Percentiles rank a stretch among this genome's conserved stretches.
Conservation (phyloP, 2,797 vertebrate genomes). For the Cuniculus paca region DNA sequence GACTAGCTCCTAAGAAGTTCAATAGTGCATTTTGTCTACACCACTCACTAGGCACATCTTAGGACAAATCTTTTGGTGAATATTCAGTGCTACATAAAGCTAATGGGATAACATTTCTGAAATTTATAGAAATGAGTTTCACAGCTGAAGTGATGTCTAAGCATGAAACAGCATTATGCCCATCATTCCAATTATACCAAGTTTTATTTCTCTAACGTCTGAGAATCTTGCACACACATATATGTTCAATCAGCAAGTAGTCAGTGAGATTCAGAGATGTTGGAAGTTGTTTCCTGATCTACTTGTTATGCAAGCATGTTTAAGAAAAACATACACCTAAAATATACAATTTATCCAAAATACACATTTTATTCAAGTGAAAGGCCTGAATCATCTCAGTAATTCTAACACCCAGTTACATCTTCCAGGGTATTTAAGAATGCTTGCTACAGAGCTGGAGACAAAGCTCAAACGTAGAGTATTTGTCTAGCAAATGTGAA, state of each 20-base stretch:
- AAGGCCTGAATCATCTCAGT: not conserved
- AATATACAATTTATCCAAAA: not conserved
- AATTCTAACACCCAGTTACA: not conserved
- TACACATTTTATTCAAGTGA: not conserved
- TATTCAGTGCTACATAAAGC: not conserved
- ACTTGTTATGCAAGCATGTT: not conserved
- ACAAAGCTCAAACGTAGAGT: not conserved
- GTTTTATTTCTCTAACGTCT: not conserved
- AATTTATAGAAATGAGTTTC: not conserved
- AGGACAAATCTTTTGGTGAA: not conserved
- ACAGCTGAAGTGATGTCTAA: not conserved
- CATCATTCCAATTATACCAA: not conserved
- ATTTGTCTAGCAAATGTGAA: not conserved
- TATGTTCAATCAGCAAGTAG: not conserved
- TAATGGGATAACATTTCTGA: not conserved
- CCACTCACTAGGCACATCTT: not conserved
- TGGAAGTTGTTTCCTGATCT: not conserved
- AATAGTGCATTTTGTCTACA: not conserved
- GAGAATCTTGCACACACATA: not conserved
- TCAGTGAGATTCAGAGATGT: not conserved
- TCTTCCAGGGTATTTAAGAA: conserved; percentile 32
- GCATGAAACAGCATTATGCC: not conserved
- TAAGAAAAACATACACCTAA: not conserved
- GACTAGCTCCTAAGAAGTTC: not conserved
- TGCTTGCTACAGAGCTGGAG: not conserved